Base-by-base conservation (phyloP, 2,797 vertebrate genomes). In the Hemitrygon akajei region DNA sequence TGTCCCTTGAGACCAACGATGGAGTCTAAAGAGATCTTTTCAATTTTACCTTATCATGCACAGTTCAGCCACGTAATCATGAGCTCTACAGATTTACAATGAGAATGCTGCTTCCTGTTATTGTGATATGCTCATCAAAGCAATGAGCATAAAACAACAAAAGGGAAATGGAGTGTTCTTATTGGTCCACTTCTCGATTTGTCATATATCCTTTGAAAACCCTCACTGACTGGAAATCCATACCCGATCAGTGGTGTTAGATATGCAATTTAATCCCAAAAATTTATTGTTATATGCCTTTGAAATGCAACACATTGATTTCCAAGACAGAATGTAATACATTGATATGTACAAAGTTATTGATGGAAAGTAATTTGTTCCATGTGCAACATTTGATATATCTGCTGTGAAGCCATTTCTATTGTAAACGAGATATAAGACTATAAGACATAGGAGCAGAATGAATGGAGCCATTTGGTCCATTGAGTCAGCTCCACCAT, bases 41-140 rank as follows among this genome's bases (percentile, higher is more conserved):
- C 86, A 69, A 89, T 89, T 37, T 89, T 34, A 87, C 84, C 58
- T 87, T 87, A 87, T 63, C 84, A 37, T 22, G 63, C 47, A 84
- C 60, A 89, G 18, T 89, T 89, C 60, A 69, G n/a, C 63, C 2
- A 66, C 7, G 1, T 89, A 69, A 9, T 18, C 86, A 89, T 66
- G 34, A 89, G 9, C 34, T 20, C 60, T 22, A 34, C 16, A 37
- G 4, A 34, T 89, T 34, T 10, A n/a, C 82, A 84, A 56, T 58
- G 56, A 89, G 63, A 89, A 89, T 34, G 60, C 9, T 40, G 66
- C 69, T 69, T 69, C 60, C 86, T 11, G 7, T 89, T 69, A 3
- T 37, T 6, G 20, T 22, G 16, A 66, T 66, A 89, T 34, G 7
- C 20, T 89, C 7, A 34, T 34, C 60, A 89, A 89, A 69, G 30